Evolutionary conservation across 2,888 invertebrate species (phyloP).

Genomic region (Busseola fusca): DNA sequence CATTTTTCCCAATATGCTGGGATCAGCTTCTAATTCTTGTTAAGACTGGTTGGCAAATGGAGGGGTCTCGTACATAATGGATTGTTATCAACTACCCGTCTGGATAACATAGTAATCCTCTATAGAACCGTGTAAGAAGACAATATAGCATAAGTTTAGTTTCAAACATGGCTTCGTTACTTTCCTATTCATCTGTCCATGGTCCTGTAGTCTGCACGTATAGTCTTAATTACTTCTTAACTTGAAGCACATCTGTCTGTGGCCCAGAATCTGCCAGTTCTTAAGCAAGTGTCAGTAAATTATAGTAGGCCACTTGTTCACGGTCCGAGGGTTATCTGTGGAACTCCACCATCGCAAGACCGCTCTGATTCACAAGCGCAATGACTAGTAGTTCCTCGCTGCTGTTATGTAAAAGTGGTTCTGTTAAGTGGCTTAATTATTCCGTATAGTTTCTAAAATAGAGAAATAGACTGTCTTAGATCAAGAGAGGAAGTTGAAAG

Average conservation of each 20-base stretch:
- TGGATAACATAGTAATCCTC: not conserved
- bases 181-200: not conserved
- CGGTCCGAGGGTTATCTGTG: constrained; percentile 60
- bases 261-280: constrained; percentile 9
- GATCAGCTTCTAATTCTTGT: not conserved
- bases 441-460: constrained; percentile 1
- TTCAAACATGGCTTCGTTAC: not conserved
- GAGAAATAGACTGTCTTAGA: not conserved
- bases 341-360: constrained; percentile 52
- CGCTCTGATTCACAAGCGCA: constrained; percentile 69
- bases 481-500: not conserved
- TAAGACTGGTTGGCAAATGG: not conserved
- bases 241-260: not conserved
- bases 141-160: not conserved
- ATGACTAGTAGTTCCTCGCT: constrained; percentile 59
- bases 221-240: not conserved
- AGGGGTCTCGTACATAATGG: not conserved
- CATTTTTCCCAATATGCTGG: too few relatives aligned
- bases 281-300: constrained; percentile 31
- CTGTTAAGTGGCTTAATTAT: constrained; percentile 35
- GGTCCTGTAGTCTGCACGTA: not conserved
- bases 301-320: constrained; percentile 50
- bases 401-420: constrained; percentile 45
- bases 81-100: not conserved
- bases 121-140: not conserved